Evolutionary conservation across 2,113 vertebrate species (phyloP).

Genomic region (Patagioenas fasciata): DNA sequence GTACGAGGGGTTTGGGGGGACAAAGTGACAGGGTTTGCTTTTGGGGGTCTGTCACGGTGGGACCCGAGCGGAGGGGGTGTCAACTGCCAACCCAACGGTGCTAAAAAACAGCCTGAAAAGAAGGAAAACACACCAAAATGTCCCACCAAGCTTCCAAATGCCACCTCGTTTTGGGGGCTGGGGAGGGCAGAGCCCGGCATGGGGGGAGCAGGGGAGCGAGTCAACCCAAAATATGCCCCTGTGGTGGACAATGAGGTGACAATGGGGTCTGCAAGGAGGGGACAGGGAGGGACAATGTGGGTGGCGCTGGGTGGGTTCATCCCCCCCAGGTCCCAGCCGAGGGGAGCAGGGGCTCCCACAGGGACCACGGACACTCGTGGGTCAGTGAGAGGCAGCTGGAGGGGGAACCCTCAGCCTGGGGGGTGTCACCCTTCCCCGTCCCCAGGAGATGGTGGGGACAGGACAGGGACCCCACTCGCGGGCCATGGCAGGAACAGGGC

Average conservation of each 20-base stretch:
- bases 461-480: background rate
- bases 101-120: background rate
- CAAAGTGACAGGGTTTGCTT: accelerated
- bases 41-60: background rate
- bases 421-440: background rate
- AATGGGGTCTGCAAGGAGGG: accelerated
- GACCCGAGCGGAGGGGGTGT: background rate
- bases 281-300: accelerated
- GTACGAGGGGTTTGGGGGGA: background rate
- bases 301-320: background rate
- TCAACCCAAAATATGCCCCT: background rate
- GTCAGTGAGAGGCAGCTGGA: background rate
- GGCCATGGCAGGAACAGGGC: background rate
- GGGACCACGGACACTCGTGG: background rate
- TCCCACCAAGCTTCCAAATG: background rate
- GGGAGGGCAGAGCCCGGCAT: accelerated
- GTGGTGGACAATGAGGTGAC: accelerated
- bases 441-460: accelerated
- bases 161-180: background rate
- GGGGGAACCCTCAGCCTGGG: background rate
- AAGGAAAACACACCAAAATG: background rate
- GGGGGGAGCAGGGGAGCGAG: background rate
- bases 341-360: accelerated
- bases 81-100: background rate
- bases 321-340: accelerated